Base-by-base conservation (phyloP, 2,797 vertebrate genomes). In the Fistularia tabacaria region DNA sequence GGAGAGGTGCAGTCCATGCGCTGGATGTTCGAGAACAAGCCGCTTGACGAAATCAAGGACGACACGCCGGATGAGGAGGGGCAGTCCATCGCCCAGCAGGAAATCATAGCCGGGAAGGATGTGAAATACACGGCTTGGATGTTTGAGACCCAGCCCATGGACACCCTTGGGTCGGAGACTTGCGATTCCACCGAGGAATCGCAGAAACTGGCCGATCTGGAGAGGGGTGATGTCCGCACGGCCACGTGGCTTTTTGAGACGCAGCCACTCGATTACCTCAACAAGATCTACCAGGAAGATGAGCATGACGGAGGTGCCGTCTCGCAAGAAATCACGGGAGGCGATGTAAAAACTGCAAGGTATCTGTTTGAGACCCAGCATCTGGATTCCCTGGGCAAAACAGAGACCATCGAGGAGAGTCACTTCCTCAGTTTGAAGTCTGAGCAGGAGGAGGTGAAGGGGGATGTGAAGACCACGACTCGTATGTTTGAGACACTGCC, bases 11-110 rank as follows among this genome's bases (percentile, higher is more conserved):
- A 93, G 64, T 95, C 94, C 46, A 89, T 90, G 86, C 90, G 92
- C 57, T 92, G 92, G 91, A 89, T 94, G 87, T 95, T 95, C 57
- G 93, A 95, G 81, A 95, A 94, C 66, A 91, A 96, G 68, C 91
- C 92, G 0, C 81, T 94, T 1, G 84, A 94, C 78, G 70, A 90
- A 0, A 92, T 95, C 58, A 93, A 94, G 78, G 91, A 90, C 42
- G 86, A 86, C 7, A 89, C 85, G 38, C 89, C 87, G 8, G 88
- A 92, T 12, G 87, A 91, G 76, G 77, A 82, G 1, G 83, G 5
- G 25, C 2, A 88, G 64, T 88, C 88, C 54, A 90, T 91, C 36
- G 82, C 88, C 62, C 89, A 93, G 62, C 92, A 94, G 78, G 92
- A 97, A 86, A 92, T 91, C 41, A 92, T 90, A 54, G 91, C 92